A percentile compares a stretch with the other conserved stretches of the same genome.
These are phyloP conservation scores for Nephotettix cincticeps DNA, from an alignment of 1,140 invertebrate genomes.

Conservation along the genomic window DNA sequence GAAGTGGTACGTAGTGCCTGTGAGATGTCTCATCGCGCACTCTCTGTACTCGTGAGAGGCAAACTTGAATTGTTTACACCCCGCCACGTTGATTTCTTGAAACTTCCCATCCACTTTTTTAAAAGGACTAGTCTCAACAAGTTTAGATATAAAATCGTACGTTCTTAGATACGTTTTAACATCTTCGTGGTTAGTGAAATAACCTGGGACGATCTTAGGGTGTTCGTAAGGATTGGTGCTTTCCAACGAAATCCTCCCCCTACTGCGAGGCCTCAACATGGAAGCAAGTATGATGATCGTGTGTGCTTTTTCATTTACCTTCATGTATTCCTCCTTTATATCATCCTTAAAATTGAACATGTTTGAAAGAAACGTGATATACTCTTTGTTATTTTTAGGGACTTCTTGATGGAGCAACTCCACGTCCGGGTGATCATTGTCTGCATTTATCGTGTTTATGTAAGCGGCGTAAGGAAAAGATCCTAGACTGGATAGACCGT, in stretches of 20 bases:
- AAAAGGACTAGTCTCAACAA: conserved; percentile 37
- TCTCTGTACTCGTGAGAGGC: conserved; percentile 78
- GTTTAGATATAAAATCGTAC: conserved; percentile 17
- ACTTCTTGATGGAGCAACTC: conserved; percentile 83
- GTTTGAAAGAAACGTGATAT: neutral
- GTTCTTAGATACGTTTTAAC: conserved; percentile 60
- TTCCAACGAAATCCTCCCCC: conserved; percentile 62
- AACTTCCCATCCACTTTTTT: conserved; percentile 44
- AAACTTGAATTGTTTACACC: conserved; percentile 70
- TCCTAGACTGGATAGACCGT: conserved; percentile 61
- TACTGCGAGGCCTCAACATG: conserved; percentile 56
- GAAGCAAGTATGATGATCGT: neutral
- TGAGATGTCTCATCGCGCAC: conserved; percentile 79
- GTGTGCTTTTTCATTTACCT: conserved; percentile 4
- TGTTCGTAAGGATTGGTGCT: conserved; percentile 64
- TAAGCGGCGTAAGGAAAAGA: conserved; percentile 81
- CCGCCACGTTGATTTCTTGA: conserved; percentile 70
- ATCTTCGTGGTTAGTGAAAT: conserved; percentile 66
- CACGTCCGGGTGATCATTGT: conserved; percentile 76
- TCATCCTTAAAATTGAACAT: neutral
- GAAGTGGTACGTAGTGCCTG: conserved; percentile 85
- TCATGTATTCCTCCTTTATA: neutral
- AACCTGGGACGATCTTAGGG: conserved; percentile 80
- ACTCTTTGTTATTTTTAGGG: conserved; percentile 74
- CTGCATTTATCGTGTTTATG: conserved; percentile 78